Percentiles rank a stretch among this genome's conserved stretches.
phyloP scores from a whole-genome alignment of 1,140 invertebrate species.

The Aphelinus atriplicis region DNA sequence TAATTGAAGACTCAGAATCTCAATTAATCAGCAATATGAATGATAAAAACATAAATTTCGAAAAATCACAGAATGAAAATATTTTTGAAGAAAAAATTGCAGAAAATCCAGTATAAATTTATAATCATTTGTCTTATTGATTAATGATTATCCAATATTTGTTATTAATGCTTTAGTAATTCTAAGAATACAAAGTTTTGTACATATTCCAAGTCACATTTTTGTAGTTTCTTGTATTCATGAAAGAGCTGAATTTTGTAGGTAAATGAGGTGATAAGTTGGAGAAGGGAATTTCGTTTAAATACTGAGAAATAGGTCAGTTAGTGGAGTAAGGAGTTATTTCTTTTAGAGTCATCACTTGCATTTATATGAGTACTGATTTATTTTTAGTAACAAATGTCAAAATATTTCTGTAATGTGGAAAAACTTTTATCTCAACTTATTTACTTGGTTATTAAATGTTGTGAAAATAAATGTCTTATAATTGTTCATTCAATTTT shows the following conservation, averaged over 20 bases:
- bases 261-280: background rate
- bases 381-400: background rate
- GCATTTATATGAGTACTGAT: slow-evolving; percentile 21
- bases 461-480: slow-evolving; percentile 30
- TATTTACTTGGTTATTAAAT: slow-evolving; percentile 20
- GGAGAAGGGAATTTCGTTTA: no score
- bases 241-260: slow-evolving; percentile 25
- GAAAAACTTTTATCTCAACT: background rate
- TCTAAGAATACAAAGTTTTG: slow-evolving; percentile 28
- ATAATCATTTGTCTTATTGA: slow-evolving; percentile 3
- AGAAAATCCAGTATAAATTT: background rate
- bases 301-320: background rate
- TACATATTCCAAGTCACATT: slow-evolving; percentile 43
- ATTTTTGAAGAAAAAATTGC: slow-evolving; percentile 26
- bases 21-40: slow-evolving; percentile 10
- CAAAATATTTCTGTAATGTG: slow-evolving; percentile 7
- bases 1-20: slow-evolving; percentile 11
- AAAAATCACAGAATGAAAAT: slow-evolving; percentile 26
- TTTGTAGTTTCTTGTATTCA: slow-evolving; percentile 27
- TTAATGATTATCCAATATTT: slow-evolving; percentile 28
- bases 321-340: background rate
- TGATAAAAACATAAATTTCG: slow-evolving; percentile 1
- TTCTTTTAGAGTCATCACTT: slow-evolving; percentile 15
- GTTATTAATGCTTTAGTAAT: slow-evolving; percentile 11
- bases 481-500: slow-evolving; percentile 24